Conservation (phyloP, 1,140 invertebrate genomes). For the Eueides isabella region DNA sequence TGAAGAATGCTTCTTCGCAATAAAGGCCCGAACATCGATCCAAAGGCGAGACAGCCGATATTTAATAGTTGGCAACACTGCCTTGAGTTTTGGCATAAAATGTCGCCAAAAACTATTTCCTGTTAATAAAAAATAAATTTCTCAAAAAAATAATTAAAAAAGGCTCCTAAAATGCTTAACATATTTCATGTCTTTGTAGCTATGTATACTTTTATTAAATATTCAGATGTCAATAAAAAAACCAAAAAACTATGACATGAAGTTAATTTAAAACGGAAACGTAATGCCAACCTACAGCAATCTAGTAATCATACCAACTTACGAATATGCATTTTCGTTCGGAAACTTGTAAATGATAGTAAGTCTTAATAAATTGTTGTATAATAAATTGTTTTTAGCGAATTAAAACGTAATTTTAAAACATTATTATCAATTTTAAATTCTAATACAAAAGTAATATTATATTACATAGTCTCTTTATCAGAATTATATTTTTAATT, state of each 20-base stretch:
- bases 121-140: conserved; percentile 34
- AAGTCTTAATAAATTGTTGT: background rate
- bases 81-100: conserved; percentile 51
- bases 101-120: conserved; percentile 38
- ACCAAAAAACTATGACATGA: background rate
- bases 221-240: background rate
- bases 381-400: background rate
- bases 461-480: no score
- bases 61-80: conserved; percentile 62
- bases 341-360: background rate
- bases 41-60: conserved; percentile 76
- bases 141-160: conserved; percentile 6
- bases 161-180: background rate
- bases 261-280: conserved; percentile 5
- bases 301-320: background rate
- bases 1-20: conserved; percentile 83
- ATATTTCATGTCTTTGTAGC: background rate
- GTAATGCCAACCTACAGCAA: background rate
- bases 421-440: no score
- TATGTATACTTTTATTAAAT: background rate
- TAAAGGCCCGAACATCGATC: conserved; percentile 85
- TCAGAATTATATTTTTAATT: no score
- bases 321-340: background rate
- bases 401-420: no score
- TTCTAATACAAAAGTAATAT: no score